phyloP scores from a whole-genome alignment of 2,888 invertebrate genomes.

The Xanthia togata region DNA sequence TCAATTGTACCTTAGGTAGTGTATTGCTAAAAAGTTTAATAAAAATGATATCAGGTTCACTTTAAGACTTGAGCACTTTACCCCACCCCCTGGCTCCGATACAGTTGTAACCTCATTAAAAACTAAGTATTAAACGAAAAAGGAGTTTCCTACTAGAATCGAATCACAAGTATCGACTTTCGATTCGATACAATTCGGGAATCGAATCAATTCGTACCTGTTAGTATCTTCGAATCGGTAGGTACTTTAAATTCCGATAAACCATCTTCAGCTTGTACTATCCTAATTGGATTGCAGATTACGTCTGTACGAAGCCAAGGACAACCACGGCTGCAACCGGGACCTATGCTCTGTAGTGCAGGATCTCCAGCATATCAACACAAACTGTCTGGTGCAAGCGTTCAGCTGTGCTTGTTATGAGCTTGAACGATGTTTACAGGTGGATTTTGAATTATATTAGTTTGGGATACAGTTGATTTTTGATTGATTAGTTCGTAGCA shows the following conservation, averaged over 20 bases:
- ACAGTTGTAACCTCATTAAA: too few relatives aligned
- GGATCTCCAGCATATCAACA: slow-evolving; percentile 84
- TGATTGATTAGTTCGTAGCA: too few relatives aligned
- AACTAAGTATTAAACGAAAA: too few relatives aligned
- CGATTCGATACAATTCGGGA: background rate
- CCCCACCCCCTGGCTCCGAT: too few relatives aligned
- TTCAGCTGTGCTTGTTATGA: slow-evolving; percentile 79
- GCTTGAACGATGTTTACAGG: slow-evolving; percentile 85
- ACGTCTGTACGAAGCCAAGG: slow-evolving; percentile 79
- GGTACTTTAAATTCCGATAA: slow-evolving; percentile 1
- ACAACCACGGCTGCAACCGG: slow-evolving; percentile 73
- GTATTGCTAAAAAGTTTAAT: too few relatives aligned
- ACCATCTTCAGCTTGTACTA: background rate
- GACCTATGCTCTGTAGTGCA: slow-evolving; percentile 79
- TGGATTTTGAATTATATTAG: slow-evolving; percentile 55
- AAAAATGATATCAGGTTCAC: too few relatives aligned
- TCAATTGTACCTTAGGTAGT: too few relatives aligned
- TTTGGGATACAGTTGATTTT: background rate
- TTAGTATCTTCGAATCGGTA: background rate
- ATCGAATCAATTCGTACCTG: background rate
- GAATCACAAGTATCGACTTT: background rate
- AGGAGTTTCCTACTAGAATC: background rate
- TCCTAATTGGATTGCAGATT: slow-evolving; percentile 77
- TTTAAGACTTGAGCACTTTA: too few relatives aligned
- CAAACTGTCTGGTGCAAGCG: slow-evolving; percentile 83